These are phyloP conservation scores for Oryzias sinensis DNA, from an alignment of 2,797 vertebrate species.

Conservation along the genomic window DNA sequence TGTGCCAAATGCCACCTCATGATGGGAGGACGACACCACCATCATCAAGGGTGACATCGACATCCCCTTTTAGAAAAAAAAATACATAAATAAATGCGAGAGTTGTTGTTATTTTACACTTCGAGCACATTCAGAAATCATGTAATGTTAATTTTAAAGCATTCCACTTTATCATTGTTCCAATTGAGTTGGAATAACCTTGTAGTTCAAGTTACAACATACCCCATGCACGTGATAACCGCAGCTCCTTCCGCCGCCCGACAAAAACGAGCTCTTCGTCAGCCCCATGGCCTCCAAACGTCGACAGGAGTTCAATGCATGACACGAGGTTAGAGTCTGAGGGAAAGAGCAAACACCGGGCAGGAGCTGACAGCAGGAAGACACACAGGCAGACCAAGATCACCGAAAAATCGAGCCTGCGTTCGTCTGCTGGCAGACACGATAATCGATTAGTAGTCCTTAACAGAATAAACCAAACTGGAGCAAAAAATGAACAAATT, in stretches of 20 bases:
- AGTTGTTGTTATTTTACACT: rapidly evolving
- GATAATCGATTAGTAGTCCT: slow-evolving; percentile 44
- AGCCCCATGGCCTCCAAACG: slow-evolving; percentile 77
- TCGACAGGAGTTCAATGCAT: not conserved
- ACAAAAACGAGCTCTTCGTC: slow-evolving; percentile 80
- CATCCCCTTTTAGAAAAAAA: no score
- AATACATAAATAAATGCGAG: not conserved
- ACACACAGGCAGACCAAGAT: slow-evolving; percentile 49
- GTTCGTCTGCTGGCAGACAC: rapidly evolving
- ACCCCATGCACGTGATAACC: slow-evolving; percentile 94
- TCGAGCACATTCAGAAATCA: not conserved
- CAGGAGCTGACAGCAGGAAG: slow-evolving; percentile 9
- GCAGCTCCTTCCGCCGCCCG: slow-evolving; percentile 78
- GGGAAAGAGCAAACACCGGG: slow-evolving; percentile 26
- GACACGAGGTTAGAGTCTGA: slow-evolving; percentile 44
- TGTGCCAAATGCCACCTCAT: slow-evolving; percentile 67
- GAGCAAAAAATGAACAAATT: no score
- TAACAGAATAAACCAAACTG: no score
- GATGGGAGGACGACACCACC: slow-evolving; percentile 27
- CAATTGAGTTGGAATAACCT: slow-evolving; percentile 17
- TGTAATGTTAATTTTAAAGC: no score
- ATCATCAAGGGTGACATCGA: not conserved
- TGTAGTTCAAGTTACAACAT: slow-evolving; percentile 36
- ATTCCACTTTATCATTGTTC: no score
- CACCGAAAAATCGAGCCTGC: slow-evolving; percentile 42